These are phyloP conservation scores for Hesperophylax magnus DNA, from an alignment of 1,140 invertebrate species.

Conservation along the genomic window DNA sequence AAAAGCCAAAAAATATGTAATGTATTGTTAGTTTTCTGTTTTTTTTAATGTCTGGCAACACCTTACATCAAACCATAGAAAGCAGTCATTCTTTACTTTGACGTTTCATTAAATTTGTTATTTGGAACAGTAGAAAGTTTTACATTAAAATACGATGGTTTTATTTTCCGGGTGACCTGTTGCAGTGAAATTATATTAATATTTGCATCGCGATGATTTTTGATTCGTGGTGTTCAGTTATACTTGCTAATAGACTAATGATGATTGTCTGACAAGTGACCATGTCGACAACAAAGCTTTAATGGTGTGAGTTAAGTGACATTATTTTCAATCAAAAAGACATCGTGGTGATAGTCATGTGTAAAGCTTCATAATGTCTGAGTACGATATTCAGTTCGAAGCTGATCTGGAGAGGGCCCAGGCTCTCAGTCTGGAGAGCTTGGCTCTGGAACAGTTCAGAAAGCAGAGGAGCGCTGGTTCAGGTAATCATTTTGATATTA, in stretches of 20 bases:
- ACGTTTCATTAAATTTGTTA: slow-evolving; percentile 54
- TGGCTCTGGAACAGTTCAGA: slow-evolving; percentile 85
- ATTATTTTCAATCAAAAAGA: slow-evolving; percentile 26
- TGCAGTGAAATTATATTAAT: slow-evolving; percentile 25
- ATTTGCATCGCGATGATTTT: slow-evolving; percentile 26
- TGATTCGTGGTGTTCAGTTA: slow-evolving; percentile 26
- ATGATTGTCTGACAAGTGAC: slow-evolving; percentile 10
- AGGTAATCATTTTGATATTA: slow-evolving; percentile 39
- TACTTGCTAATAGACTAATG: slow-evolving; percentile 1
- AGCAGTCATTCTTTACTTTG: slow-evolving; percentile 14
- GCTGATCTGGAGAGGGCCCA: slow-evolving; percentile 89
- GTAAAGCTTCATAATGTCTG: slow-evolving; percentile 65
- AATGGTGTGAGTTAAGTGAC: slow-evolving; percentile 7
- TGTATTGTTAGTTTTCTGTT: too few species aligned
- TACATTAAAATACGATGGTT: slow-evolving; percentile 32
- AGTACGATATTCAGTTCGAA: slow-evolving; percentile 87
- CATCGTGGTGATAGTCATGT: slow-evolving; percentile 22
- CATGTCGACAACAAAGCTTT: slow-evolving; percentile 25
- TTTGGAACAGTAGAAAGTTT: slow-evolving; percentile 54
- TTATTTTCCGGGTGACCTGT: slow-evolving; percentile 37
- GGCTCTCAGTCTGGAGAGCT: slow-evolving; percentile 86
- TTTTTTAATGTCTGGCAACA: too few species aligned
- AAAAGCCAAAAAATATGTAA: too few species aligned
- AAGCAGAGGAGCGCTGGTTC: slow-evolving; percentile 69
- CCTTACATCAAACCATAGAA: background rate